Evolutionary conservation across 1,140 invertebrate genomes (phyloP), one percentile per base, ranked within the genome.

Genomic region (Drosophila teissieri): DNA sequence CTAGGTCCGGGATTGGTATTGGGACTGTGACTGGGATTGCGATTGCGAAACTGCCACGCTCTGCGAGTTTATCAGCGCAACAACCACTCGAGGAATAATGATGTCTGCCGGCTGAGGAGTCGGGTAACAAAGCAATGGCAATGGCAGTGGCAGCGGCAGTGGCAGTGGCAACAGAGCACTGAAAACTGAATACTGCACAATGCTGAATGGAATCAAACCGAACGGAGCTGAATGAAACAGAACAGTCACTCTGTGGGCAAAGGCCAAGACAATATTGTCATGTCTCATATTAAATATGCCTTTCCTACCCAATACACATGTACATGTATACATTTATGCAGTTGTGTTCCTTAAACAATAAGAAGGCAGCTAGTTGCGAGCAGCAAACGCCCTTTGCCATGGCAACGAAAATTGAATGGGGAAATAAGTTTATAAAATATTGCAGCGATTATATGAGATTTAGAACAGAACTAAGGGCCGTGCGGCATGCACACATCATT

Each of bases 61-160:
- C 65, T 89, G 69, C 70, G 80, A 89, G 84, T 89, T 83, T 84
- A 88, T 88, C 80, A 69, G 81, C 80, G 77, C 77, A 70, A 83
- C 68, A 80, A 61, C 60, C 77, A 84, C 84, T 88, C 60, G 55
- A 78, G 68, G 57, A 89, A 88, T 84, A 89, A 80, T 89, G 84
- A 89, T 89, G 84, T 89, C 84, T 82, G 80, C 70, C 69, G 48
- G 27, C 53, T 54, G 46, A 51, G 45, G 46, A 54, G 48, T 64
- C 57, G 63, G 57, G 46, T 55, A 70, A 67, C 61, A 73, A 81
- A 58, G 76, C 52, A 77, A 63, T 52, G 67, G 55, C 36, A 42
- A 52, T 15, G 52, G 40, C 53, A 62, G 31, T 58, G 14, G 53
- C 37, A 22, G 22, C 4, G 22, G 22, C 36, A 42, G 52, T 15